Conservation (phyloP, 2,888 invertebrate species). For the Aethes cnicana region DNA sequence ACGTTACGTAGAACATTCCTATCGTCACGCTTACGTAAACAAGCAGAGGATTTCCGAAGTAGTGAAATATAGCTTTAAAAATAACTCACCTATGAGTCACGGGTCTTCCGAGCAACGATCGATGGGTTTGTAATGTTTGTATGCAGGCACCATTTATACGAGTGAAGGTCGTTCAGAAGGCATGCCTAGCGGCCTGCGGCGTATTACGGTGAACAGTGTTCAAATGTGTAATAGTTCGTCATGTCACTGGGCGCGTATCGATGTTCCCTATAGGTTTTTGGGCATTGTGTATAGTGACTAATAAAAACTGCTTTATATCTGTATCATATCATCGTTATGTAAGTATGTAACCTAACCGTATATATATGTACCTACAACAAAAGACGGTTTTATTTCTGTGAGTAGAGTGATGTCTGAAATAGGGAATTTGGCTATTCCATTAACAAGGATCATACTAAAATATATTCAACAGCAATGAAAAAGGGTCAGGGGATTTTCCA, state of each 20-base stretch:
- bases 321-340: too few species aligned
- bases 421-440: too few species aligned
- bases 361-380: too few species aligned
- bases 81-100: constrained; percentile 42
- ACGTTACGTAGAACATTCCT: neutral
- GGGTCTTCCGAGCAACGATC: constrained; percentile 55
- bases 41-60: constrained; percentile 18
- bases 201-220: constrained; percentile 43
- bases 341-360: too few species aligned
- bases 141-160: constrained; percentile 62
- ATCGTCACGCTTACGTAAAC: neutral
- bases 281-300: too few species aligned
- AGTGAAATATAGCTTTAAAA: constrained; percentile 25
- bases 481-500: too few species aligned
- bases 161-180: constrained; percentile 63
- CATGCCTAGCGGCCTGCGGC: constrained; percentile 62
- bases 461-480: too few species aligned
- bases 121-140: constrained; percentile 51
- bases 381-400: too few species aligned
- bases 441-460: too few species aligned
- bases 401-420: too few species aligned
- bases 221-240: constrained; percentile 23
- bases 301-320: too few species aligned
- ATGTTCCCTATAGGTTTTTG: constrained; percentile 11
- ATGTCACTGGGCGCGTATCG: constrained; percentile 18